Evolutionary conservation across 2,888 invertebrate species (phyloP).

Genomic region (Epinotia nisella): DNA sequence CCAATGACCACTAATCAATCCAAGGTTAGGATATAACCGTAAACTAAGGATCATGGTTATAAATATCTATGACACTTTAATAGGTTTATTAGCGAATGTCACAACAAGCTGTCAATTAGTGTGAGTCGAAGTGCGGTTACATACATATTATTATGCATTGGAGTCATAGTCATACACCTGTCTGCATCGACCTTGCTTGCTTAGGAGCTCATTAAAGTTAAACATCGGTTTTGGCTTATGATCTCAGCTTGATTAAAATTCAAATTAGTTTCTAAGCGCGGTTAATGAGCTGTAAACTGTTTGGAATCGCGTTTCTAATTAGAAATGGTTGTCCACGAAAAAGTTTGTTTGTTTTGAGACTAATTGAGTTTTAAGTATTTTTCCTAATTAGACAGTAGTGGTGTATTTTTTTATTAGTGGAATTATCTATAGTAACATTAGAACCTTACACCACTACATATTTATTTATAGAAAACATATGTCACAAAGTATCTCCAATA

Average conservation of each 20-base stretch:
- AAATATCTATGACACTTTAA: constrained; percentile 28
- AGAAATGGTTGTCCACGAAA: neutral
- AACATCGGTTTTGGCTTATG: constrained; percentile 12
- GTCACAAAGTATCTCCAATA: too few relatives aligned
- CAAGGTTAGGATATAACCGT: constrained; percentile 34
- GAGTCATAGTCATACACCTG: constrained; percentile 35
- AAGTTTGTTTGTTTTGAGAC: neutral
- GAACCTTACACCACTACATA: too few relatives aligned
- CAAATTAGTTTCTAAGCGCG: constrained; percentile 24
- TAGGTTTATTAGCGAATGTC: constrained; percentile 38
- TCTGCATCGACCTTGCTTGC: constrained; percentile 33
- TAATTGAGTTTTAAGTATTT: neutral
- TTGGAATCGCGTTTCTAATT: neutral
- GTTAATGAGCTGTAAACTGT: constrained; percentile 27
- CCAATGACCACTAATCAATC: constrained; percentile 24
- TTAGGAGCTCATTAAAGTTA: constrained; percentile 37
- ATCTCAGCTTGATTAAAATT: constrained; percentile 32
- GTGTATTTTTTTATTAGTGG: too few relatives aligned
- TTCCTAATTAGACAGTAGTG: neutral
- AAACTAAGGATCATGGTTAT: constrained; percentile 11
- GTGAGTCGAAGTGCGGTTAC: constrained; percentile 25
- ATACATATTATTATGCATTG: constrained; percentile 17
- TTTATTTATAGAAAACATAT: too few relatives aligned
- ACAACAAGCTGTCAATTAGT: constrained; percentile 40
- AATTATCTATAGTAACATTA: too few relatives aligned